Evolutionary conservation across 2,888 invertebrate species (phyloP), one percentile per base, ranked within the genome.

Genomic region (Himalopsyche tibetana): DNA sequence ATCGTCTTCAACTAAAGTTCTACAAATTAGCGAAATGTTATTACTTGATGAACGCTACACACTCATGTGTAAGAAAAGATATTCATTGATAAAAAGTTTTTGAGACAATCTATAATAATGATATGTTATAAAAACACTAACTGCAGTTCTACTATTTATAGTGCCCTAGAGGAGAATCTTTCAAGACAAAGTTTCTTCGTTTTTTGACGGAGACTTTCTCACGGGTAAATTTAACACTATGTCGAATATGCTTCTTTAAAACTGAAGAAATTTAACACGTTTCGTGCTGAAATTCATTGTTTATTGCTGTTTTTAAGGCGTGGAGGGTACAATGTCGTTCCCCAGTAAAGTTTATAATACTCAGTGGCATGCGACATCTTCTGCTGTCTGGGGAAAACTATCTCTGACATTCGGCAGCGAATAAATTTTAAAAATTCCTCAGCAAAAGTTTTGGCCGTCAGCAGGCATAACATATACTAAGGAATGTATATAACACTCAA

Each of bases 231-330:
- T 63, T 63, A 63, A 19, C 63, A 63, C 63, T 19, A 63, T 19
- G 63, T 63, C 63, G 63, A 63, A 63, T 63, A 28, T 63, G 63
- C 63, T 63, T 63, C 63, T 63, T 63, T 56, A n/a, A 56, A 63
- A 63, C 63, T 56, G 19, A 19, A 63, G 63, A 63, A n/a, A 63
- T 63, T 63, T 63, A 19, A 63, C 63, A 63, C 63, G 19, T 19
- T 63, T 63, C 63, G 63, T 19, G 63, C 19, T 63, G 63, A 63
- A 63, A 63, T 63, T 63, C 63, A 63, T 63, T 63, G 63, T 63
- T 63, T 63, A 63, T 63, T 63, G 11, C 63, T 28, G 63, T 63
- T 63, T 63, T 63, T 63, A 63, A 63, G 3, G 63, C 63, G 28
- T 6, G 19, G 63, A 63, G 63, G 63, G 63, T 28, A 63, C 63